Evolutionary conservation across 2,888 invertebrate species (phyloP).

Genomic region (Drosophila buzzatii): DNA sequence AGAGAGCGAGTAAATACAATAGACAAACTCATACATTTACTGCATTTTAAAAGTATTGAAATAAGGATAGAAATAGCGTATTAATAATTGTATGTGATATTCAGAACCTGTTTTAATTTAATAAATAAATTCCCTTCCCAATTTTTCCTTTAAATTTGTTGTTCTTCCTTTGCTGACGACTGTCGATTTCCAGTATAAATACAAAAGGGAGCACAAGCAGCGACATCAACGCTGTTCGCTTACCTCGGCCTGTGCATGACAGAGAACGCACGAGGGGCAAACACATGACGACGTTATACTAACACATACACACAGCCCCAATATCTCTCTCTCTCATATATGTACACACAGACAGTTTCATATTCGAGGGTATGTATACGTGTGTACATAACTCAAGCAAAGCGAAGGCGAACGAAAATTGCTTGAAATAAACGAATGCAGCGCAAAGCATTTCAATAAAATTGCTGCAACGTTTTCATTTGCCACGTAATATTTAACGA

Average conservation of each 20-base stretch:
- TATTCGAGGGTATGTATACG: slow-evolving; percentile 40
- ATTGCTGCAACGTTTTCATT: slow-evolving; percentile 30
- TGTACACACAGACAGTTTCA: slow-evolving; percentile 23
- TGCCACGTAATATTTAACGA: slow-evolving; percentile 30
- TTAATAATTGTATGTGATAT: background rate
- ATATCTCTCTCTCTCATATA: slow-evolving; percentile 34
- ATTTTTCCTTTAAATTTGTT: slow-evolving; percentile 16
- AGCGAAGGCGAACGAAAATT: slow-evolving; percentile 55
- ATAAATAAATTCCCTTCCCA: slow-evolving; percentile 20
- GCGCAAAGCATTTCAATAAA: slow-evolving; percentile 38
- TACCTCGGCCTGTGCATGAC: slow-evolving; percentile 52
- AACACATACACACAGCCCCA: slow-evolving; percentile 50
- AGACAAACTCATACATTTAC: slow-evolving; percentile 23
- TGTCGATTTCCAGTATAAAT: slow-evolving; percentile 49
- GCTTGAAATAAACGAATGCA: slow-evolving; percentile 55
- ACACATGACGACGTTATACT: slow-evolving; percentile 71
- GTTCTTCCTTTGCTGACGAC: slow-evolving; percentile 31
- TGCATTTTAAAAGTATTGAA: slow-evolving; percentile 29
- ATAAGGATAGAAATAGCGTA: slow-evolving; percentile 9
- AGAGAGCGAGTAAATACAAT: slow-evolving; percentile 30
- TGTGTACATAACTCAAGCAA: slow-evolving; percentile 61
- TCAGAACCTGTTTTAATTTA: background rate
- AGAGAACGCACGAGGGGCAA: slow-evolving; percentile 73
- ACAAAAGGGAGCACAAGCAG: slow-evolving; percentile 50
- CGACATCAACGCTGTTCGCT: slow-evolving; percentile 36